These are phyloP conservation scores for Melanotaenia nigrans DNA, from an alignment of 2,797 vertebrate genomes.

Conservation along the genomic window DNA sequence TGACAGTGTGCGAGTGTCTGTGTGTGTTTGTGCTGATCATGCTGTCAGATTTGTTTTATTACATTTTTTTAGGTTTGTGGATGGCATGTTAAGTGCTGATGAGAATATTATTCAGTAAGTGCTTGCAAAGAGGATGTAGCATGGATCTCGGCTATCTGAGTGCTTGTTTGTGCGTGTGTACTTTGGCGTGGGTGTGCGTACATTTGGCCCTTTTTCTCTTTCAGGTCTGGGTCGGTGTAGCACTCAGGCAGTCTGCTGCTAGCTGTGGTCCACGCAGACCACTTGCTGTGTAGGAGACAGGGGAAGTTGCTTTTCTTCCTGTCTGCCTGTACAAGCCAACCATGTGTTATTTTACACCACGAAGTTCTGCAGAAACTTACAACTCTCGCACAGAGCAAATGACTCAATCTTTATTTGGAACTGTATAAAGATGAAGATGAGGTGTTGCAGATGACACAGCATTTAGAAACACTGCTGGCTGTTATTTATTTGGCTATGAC, in stretches of 20 bases:
- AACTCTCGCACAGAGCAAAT: constrained; percentile 3
- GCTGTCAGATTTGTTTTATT: constrained; percentile 15
- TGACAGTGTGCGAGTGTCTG: constrained; percentile 6
- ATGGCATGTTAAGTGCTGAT: constrained; percentile 55
- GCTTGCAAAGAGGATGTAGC: constrained; percentile 41
- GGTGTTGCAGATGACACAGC: not conserved
- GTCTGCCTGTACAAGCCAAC: constrained; percentile 21
- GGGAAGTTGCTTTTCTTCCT: constrained; percentile 75
- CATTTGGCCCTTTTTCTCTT: constrained; percentile 47
- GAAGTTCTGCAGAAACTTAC: constrained; percentile 23
- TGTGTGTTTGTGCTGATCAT: constrained; percentile 30
- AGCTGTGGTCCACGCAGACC: constrained; percentile 45
- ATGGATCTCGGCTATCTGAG: constrained; percentile 20
- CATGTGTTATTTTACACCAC: not conserved
- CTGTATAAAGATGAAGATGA: not conserved
- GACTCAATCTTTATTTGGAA: not conserved
- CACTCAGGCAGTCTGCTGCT: constrained; percentile 37
- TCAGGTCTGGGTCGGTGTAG: constrained; percentile 37
- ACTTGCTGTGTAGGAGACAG: constrained; percentile 51
- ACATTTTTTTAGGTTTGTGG: constrained; percentile 38
- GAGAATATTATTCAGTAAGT: constrained; percentile 55
- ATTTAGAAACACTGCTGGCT: not conserved
- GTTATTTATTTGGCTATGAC: not conserved
- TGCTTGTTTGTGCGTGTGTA: not conserved
- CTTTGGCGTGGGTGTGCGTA: constrained; percentile 11